These are phyloP conservation scores for Cataglyphis rosenhaueri DNA, from an alignment of 2,888 invertebrate species.

Conservation along the genomic window DNA sequence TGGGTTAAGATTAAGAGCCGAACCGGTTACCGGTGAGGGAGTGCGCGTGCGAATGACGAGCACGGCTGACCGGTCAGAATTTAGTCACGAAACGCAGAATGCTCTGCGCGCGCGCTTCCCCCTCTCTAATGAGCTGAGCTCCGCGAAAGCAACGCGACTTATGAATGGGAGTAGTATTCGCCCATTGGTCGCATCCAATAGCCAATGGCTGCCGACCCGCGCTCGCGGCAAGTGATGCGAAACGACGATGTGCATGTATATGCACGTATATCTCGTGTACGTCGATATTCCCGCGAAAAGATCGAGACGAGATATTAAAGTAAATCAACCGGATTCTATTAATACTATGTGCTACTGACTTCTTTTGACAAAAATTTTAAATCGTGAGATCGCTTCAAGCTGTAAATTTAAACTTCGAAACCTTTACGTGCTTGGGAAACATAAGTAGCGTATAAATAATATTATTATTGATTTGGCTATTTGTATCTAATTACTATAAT, in stretches of 20 bases:
- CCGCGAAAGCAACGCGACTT: constrained; percentile 76
- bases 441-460: background rate
- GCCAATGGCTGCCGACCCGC: constrained; percentile 75
- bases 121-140: background rate
- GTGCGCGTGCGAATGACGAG: constrained; percentile 28
- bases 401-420: constrained; percentile 14
- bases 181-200: constrained; percentile 76
- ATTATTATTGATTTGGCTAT: background rate
- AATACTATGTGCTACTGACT: constrained; percentile 7
- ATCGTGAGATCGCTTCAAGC: constrained; percentile 15
- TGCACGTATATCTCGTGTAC: background rate
- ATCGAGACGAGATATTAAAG: constrained; percentile 36
- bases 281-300: constrained; percentile 22
- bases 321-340: constrained; percentile 40
- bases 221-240: constrained; percentile 15
- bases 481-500: background rate
- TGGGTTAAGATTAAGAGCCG: background rate
- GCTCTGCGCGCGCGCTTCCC: constrained; percentile 28
- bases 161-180: constrained; percentile 80
- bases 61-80: constrained; percentile 58
- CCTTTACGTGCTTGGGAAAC: constrained; percentile 15
- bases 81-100: constrained; percentile 33
- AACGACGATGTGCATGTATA: background rate
- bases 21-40: constrained; percentile 11
- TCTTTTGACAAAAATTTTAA: constrained; percentile 10